Evolutionary conservation across 2,888 invertebrate species (phyloP).

Genomic region (Iselma pallidipennis): DNA sequence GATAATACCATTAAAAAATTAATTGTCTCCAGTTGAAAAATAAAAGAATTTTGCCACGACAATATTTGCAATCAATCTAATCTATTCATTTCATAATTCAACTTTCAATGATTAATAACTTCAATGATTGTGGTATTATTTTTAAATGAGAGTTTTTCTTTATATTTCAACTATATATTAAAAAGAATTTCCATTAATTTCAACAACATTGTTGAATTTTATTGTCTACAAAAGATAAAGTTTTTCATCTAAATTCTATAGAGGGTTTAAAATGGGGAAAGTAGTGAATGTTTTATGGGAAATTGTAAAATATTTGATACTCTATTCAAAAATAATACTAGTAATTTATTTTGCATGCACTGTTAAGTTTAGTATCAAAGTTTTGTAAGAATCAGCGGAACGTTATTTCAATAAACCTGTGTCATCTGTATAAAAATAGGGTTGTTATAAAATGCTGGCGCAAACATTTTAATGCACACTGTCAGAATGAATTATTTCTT

Average conservation of each 20-base stretch:
- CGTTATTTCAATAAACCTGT: constrained; percentile 49
- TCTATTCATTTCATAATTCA: constrained; percentile 15
- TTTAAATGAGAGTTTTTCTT: no score
- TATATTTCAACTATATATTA: not conserved
- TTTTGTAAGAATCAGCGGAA: constrained; percentile 43
- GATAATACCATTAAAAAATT: constrained; percentile 37
- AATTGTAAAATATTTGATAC: constrained; percentile 45
- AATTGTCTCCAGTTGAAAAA: constrained; percentile 35
- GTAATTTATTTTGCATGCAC: constrained; percentile 44
- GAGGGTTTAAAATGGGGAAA: constrained; percentile 2
- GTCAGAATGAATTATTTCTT: constrained; percentile 10
- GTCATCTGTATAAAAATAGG: constrained; percentile 46
- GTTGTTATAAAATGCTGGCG: constrained; percentile 39
- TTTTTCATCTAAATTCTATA: not conserved
- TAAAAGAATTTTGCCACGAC: constrained; percentile 14
- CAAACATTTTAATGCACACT: constrained; percentile 31
- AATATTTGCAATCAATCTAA: constrained; percentile 20
- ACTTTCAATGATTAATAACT: constrained; percentile 8
- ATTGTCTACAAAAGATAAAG: not conserved
- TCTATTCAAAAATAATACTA: constrained; percentile 36
- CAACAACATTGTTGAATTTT: not conserved
- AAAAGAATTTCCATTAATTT: not conserved
- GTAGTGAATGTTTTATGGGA: constrained; percentile 10
- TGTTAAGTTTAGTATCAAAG: constrained; percentile 44
- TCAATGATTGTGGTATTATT: no score